Evolutionary conservation across 2,888 invertebrate genomes (phyloP), one percentile per base, ranked within the genome.

Genomic region (Globia sparganii): DNA sequence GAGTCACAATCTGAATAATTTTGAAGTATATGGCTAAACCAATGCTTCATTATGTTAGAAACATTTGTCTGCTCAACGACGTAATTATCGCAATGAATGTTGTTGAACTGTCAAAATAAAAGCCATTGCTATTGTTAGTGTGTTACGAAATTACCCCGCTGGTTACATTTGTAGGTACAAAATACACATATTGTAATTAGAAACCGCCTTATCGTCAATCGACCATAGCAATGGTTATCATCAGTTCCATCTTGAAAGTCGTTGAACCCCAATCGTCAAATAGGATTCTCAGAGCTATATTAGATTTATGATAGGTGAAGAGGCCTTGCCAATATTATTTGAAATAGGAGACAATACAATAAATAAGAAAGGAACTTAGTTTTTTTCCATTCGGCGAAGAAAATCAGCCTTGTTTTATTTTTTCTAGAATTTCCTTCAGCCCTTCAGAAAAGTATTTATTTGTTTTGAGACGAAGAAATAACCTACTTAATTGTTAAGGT

Each of bases 311-410:
- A 37, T 49, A 66, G 43, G 46, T 82, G 49, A 61, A 77, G 67
- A 71, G 66, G 62, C 73, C 58, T 62, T 70, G 72, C 65, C 74
- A 79, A 77, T 82, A 79, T 75, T 82, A 80, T 68, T 59, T 75
- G 68, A 75, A 64, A 64, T 53, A 65, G 46, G 49, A 64, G 49
- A 69, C 31, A 75, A 80, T 80, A 40, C 56, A 40, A 74, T 74
- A 79, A 77, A 25, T 25, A 46, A 58, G 58, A 78, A 70, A 61
- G 37, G 43, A 78, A 62, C 56, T 40, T 46, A 61, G 8, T 18
- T 59, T 59, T 59, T 53, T 59, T 59, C 21, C 28, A 13, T 49
- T 65, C 18, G 15, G 28, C 15, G 18, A 40, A 40, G 25, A 65
- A 28, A 65, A 43, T 25, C 18, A 18, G 25, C 25, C 18, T 28